phyloP scores from a whole-genome alignment of 2,797 vertebrate genomes.

The Cynodonichthys magdalenae region DNA sequence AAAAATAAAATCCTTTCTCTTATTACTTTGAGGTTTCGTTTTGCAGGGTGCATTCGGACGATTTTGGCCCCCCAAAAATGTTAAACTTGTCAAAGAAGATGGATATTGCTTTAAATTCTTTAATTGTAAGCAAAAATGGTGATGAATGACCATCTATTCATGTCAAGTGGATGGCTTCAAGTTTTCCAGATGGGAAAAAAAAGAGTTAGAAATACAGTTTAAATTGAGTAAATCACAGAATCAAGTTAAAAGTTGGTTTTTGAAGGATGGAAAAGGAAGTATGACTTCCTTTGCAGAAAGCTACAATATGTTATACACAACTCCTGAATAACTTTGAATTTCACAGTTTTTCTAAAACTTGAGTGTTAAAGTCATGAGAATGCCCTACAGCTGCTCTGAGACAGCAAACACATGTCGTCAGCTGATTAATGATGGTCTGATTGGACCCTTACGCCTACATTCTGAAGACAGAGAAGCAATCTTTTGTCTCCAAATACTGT shows the following conservation, averaged over 20 bases:
- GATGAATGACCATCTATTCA: conserved; percentile 42
- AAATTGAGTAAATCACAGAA: background rate
- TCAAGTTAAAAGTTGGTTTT: too few relatives aligned
- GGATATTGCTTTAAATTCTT: conserved; percentile 46
- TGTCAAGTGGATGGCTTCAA: conserved; percentile 21
- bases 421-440: conserved; percentile 53
- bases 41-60: conserved; percentile 38
- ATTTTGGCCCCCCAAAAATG: conserved; percentile 29
- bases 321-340: conserved; percentile 22
- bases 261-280: conserved; percentile 5
- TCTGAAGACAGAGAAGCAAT: conserved; percentile 34
- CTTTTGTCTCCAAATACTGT: conserved; percentile 41
- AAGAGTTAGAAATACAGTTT: conserved; percentile 10
- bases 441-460: conserved; percentile 39
- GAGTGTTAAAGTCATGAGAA: conserved; percentile 24
- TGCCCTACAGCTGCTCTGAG: conserved; percentile 34
- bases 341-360: conserved; percentile 47
- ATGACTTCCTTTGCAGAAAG: background rate
- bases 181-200: conserved; percentile 27
- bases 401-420: conserved; percentile 58
- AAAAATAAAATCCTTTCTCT: conserved; percentile 72
- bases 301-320: conserved; percentile 10
- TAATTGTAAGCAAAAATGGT: conserved; percentile 34
- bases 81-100: conserved; percentile 43
- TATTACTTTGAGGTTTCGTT: conserved; percentile 52